Base-by-base conservation (phyloP, 2,888 invertebrate species). In the Asteroscopus sphinx region DNA sequence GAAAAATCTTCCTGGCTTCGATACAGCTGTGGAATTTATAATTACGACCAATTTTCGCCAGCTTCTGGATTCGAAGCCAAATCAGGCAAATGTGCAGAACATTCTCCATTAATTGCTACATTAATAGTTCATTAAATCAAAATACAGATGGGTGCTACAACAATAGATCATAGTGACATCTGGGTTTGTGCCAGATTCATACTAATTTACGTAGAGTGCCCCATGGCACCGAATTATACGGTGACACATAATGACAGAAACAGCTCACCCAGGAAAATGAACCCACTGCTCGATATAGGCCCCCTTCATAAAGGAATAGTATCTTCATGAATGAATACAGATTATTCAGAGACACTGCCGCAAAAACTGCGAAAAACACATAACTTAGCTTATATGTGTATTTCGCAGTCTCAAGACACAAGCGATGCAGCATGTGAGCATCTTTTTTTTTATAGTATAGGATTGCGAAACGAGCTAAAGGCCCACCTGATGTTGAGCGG, bases 181-280 rank as follows among this genome's bases (percentile, higher is more conserved):
- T 60, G 73, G 68, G 11, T 6, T 9, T 2, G 13, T 49, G 64
- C 73, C 73, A 73, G 39, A 41, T 51, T 62, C 26, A 44, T 62
- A 75, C 68, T 57, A 72, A 75, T 68, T 57, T 59, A 54, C 61
- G 46, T 53, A 61, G 57, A 62, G 21, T 55, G 47, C 26, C 12
- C 13, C 32, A 32, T 35, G 21, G 41, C 16, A 47, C 53, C 35
- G 28, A 54, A 55, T 56, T 58, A 41, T 21, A 30, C 26, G 4
- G 11, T 60, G 58, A 73, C 71, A 58, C 55, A 69, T 58, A 12
- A 17, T 11, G 40, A 9, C 30, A 7, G 35, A n/a, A 58, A 26
- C 25, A 32, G 8, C 12, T 33, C 13, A 37, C 36, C 6, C 11
- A 40, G 9, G 13, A 13, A 12, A 25, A 11, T 1, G 9, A 1